phyloP scores from a whole-genome alignment of 1,140 invertebrate genomes.

The Diploscapter pachys region DNA sequence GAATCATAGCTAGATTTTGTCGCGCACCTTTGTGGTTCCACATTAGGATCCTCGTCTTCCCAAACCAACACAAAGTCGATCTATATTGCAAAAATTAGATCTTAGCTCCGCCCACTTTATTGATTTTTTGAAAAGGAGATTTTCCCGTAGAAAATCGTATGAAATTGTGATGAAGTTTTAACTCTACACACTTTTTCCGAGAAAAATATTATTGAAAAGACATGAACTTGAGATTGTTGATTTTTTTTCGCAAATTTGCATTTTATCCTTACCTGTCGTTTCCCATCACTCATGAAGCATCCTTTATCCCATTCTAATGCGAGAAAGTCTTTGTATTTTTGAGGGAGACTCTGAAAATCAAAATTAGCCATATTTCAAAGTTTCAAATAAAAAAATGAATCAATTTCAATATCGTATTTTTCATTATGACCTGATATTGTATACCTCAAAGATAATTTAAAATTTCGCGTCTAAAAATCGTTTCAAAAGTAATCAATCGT shows the following conservation, averaged over 20 bases:
- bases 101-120: background rate
- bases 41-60: conserved; percentile 41
- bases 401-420: background rate
- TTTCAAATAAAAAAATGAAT: conserved; percentile 1
- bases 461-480: too few relatives aligned
- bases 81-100: conserved; percentile 12
- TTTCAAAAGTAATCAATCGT: too few relatives aligned
- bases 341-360: background rate
- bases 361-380: background rate
- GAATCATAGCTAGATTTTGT: conserved; percentile 9
- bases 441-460: too few relatives aligned
- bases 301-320: conserved; percentile 17
- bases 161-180: background rate
- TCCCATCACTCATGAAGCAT: conserved; percentile 14
- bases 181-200: background rate
- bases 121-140: background rate
- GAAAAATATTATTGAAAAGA: background rate
- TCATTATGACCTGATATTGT: background rate
- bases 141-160: background rate
- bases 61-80: conserved; percentile 56
- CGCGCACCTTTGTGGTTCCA: conserved; percentile 17
- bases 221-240: background rate
- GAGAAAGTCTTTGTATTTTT: background rate
- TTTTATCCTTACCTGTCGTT: conserved; percentile 7
- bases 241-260: background rate